These are phyloP conservation scores for Teleogryllus oceanicus DNA, from an alignment of 2,888 invertebrate species.

Conservation along the genomic window DNA sequence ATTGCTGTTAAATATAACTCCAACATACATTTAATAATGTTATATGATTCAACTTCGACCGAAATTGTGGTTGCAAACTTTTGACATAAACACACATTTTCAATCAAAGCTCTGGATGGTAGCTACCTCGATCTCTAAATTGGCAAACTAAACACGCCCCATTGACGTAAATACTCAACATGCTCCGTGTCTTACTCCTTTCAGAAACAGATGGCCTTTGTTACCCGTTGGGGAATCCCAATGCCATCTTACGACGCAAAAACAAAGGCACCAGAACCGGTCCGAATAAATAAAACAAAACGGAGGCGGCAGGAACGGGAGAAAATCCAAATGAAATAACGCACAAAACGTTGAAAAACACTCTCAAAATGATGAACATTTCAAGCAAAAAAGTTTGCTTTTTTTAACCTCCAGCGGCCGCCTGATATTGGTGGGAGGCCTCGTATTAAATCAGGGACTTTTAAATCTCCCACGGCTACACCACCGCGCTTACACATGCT, in stretches of 20 bases:
- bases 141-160: no score
- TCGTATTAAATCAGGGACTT: not conserved
- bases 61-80: no score
- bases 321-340: conserved; percentile 6
- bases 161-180: no score
- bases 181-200: not conserved
- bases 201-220: not conserved
- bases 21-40: no score
- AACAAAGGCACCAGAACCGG: not conserved
- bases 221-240: not conserved
- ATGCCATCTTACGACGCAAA: not conserved
- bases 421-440: not conserved
- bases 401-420: not conserved
- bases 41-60: no score
- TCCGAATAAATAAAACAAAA: not conserved
- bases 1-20: no score
- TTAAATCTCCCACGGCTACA: not conserved
- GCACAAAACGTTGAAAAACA: not conserved
- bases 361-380: conserved; percentile 10
- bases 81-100: no score
- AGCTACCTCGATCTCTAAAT: no score
- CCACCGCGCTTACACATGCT: not conserved
- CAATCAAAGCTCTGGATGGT: no score
- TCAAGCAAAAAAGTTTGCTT: not conserved
- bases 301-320: not conserved